Percentiles rank a stretch among this genome's conserved stretches.
Evolutionary conservation across 2,113 vertebrate genomes (phyloP).

Genomic region (Limanda limanda): DNA sequence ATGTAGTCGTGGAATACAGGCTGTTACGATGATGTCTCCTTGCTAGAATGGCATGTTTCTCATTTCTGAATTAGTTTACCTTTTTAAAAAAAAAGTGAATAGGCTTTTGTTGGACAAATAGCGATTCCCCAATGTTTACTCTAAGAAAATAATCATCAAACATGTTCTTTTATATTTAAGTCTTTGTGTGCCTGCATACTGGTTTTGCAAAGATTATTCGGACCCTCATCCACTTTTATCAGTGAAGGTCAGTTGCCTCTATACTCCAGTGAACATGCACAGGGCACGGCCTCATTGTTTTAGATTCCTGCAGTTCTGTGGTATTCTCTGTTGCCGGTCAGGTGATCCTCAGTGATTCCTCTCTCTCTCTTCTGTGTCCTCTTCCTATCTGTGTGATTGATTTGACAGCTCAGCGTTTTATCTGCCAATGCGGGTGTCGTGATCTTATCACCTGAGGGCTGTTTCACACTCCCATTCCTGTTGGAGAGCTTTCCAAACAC

Average conservation of each 20-base stretch:
- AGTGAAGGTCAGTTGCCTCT: constrained; percentile 30
- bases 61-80: not conserved
- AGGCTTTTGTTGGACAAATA: not conserved
- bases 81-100: not conserved
- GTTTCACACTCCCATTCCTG: constrained; percentile 71
- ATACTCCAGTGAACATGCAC: constrained; percentile 4
- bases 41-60: not conserved
- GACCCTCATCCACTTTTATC: constrained; percentile 12
- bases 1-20: not conserved
- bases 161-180: constrained; percentile 1
- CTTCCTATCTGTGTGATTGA: constrained; percentile 78
- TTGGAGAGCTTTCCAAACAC: constrained; percentile 71
- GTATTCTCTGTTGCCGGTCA: constrained; percentile 69
- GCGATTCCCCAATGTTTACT: not conserved
- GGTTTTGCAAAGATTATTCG: not conserved
- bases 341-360: constrained; percentile 65
- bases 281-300: constrained; percentile 44
- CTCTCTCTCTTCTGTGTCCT: constrained; percentile 48
- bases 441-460: constrained; percentile 81
- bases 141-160: not conserved
- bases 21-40: not conserved
- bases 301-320: constrained; percentile 54
- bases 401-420: constrained; percentile 77
- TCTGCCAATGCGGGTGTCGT: constrained; percentile 76
- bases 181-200: not conserved